Evolutionary conservation across 2,888 invertebrate species (phyloP).

Genomic region (Ariolimax columbianus): DNA sequence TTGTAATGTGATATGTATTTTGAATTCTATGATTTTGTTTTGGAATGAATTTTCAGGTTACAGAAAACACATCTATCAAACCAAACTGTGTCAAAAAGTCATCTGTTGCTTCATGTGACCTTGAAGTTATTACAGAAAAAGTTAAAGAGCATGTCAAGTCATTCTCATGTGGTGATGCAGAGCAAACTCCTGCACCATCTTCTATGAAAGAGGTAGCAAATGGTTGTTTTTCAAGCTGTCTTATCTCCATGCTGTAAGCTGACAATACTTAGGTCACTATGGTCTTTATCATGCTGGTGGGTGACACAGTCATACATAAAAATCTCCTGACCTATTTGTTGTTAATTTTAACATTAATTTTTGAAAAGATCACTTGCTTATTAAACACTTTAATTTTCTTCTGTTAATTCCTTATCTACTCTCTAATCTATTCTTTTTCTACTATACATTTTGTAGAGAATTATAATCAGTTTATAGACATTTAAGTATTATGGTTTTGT

Average conservation of each 20-base stretch:
- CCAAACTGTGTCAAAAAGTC: slow-evolving; percentile 55
- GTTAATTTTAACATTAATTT: too few species aligned
- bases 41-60: neutral
- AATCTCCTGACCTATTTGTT: neutral
- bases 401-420: too few species aligned
- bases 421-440: too few species aligned
- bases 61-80: slow-evolving; percentile 20
- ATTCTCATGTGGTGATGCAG: slow-evolving; percentile 37
- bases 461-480: too few species aligned
- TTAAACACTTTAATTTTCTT: too few species aligned
- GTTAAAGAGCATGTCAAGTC: slow-evolving; percentile 28
- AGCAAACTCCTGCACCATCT: slow-evolving; percentile 56
- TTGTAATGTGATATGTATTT: neutral
- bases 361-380: too few species aligned
- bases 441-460: too few species aligned
- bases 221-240: neutral
- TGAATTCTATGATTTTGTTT: neutral
- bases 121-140: slow-evolving; percentile 60
- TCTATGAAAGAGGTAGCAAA: slow-evolving; percentile 55
- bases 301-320: neutral
- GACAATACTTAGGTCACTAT: neutral
- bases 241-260: neutral
- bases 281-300: neutral
- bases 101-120: slow-evolving; percentile 59
- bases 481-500: too few species aligned